Evolutionary conservation across 1,140 invertebrate species (phyloP), one percentile per base, ranked within the genome.

Genomic region (Pogonomyrmex barbatus): DNA sequence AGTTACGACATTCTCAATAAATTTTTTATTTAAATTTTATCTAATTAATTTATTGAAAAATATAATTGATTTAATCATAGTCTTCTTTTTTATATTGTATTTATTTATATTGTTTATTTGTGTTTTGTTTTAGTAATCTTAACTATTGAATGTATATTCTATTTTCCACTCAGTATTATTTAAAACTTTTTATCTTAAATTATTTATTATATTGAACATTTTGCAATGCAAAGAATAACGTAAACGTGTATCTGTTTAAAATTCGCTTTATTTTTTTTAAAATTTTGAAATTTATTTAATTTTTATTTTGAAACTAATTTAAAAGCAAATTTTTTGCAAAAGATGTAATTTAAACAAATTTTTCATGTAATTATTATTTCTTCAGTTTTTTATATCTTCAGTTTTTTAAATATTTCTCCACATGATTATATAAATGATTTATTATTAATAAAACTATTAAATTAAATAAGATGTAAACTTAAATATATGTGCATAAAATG

Each of bases 151-250:
- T 17, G 54, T 17, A 10, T 17, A 54, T 10, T 63, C 6, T 52
- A 36, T 70, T 52, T 45, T 45, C 8, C 2, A 30, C 9, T 30
- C 65, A 70, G 10, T 70, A 30, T 70, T 70, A 70, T 47, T 75
- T 6, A 30, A 42, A 3, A 39, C 17, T 30, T 33, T 70, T 52
- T 56, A 56, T 45, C 12, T 75, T 75, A 10, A 42, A 14, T 56
- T 75, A 42, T 12, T 36, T 6, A 39, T 24, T 24, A 24, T 24
- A 0, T 17, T 14, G 4, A 47, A 70, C 10, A 2, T 42, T 42
- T 56, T 75, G 33, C 10, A 56, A 75, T 17, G 36, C 17, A 12
- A 56, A 56, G 6, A 73, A 73, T 73, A 52, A 54, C 5, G 9
- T 30, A 68, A 68, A 24, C 0, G 24, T 24, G 24, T 24, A 24